Evolutionary conservation across 2,888 invertebrate species (phyloP).

Genomic region (Macaria liturata): DNA sequence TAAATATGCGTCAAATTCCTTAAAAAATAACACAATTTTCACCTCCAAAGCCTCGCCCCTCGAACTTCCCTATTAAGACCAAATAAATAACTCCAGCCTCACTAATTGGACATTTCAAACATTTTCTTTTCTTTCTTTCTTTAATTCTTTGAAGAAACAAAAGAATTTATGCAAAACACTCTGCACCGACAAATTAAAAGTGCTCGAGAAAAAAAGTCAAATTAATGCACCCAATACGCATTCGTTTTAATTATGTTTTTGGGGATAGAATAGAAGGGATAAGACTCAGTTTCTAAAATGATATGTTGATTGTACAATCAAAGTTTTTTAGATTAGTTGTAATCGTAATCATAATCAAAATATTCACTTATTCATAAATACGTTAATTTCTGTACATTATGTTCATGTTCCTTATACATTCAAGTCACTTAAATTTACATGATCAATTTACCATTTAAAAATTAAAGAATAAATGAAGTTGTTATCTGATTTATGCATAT

Average conservation of each 20-base stretch:
- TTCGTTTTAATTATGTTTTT: constrained; percentile 74
- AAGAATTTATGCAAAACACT: constrained; percentile 80
- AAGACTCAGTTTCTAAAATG: constrained; percentile 5
- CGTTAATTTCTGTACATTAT: too few species aligned
- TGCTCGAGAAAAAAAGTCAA: constrained; percentile 64
- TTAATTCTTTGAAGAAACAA: constrained; percentile 45
- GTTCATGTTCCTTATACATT: too few species aligned
- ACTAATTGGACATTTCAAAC: constrained; percentile 73
- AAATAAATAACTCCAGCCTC: constrained; percentile 71
- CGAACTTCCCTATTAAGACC: constrained; percentile 62
- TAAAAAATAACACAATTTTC: constrained; percentile 36
- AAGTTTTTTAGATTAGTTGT: too few species aligned
- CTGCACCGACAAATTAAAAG: constrained; percentile 77
- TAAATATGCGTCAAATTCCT: constrained; percentile 30
- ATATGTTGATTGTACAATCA: too few species aligned
- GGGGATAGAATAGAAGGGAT: constrained; percentile 43
- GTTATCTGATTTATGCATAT: too few species aligned
- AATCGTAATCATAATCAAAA: too few species aligned
- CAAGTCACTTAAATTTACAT: too few species aligned
- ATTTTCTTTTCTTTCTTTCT: constrained; percentile 37
- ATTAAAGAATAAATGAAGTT: too few species aligned
- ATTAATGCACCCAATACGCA: constrained; percentile 77
- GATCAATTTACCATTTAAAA: too few species aligned
- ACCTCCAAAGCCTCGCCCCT: constrained; percentile 33
- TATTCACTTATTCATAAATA: too few species aligned